phyloP scores from a whole-genome alignment of 2,113 vertebrate species.

The Pantherophis guttatus region DNA sequence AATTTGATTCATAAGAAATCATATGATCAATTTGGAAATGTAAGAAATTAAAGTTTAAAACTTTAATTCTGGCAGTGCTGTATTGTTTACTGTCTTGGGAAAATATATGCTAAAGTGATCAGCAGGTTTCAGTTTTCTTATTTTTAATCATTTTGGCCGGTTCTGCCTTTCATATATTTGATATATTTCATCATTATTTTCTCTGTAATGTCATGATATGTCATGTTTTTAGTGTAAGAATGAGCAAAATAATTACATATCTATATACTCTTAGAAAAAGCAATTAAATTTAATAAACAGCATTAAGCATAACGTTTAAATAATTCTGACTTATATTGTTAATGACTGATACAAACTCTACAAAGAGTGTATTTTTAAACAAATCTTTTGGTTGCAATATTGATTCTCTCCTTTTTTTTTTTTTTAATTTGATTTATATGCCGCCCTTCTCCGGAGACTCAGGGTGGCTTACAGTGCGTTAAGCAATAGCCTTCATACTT shows the following conservation, averaged over 20 bases:
- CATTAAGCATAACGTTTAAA: constrained; percentile 7
- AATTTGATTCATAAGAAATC: background rate
- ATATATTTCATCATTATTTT: background rate
- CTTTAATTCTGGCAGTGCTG: background rate
- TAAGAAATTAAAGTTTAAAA: background rate
- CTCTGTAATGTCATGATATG: background rate
- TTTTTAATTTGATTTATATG: no score
- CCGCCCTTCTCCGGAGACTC: no score
- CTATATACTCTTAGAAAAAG: background rate
- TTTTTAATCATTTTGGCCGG: background rate
- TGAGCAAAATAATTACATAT: background rate
- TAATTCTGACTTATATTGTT: constrained; percentile 40
- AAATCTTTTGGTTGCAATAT: background rate
- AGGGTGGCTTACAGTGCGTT: no score
- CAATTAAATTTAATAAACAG: constrained; percentile 32
- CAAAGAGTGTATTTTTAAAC: background rate
- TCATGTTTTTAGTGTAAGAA: background rate
- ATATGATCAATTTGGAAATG: background rate
- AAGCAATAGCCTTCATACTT: no score
- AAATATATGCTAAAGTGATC: background rate
- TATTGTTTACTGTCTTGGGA: constrained; percentile 2
- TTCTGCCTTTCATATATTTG: background rate
- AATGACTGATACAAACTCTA: constrained; percentile 36
- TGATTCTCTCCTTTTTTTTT: background rate
- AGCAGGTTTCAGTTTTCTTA: constrained; percentile 1